Base-by-base conservation (phyloP, 2,888 invertebrate genomes). In the Tipula lateralis region DNA sequence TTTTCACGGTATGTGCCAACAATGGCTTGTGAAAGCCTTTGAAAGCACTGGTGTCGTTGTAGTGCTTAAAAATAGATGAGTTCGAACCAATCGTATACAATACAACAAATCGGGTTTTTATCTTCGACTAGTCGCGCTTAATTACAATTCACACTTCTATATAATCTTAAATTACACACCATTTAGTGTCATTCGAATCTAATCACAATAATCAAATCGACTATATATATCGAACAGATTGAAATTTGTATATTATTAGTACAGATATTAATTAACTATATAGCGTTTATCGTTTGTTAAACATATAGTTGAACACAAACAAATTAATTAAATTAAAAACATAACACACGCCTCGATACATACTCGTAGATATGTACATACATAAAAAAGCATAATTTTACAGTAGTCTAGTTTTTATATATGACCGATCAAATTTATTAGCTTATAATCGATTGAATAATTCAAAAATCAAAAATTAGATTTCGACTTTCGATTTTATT, bases 311-410 rank as follows among this genome's bases (percentile, higher is more conserved):
- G 66, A 66, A 24, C 66, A n/a, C n/a, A 66, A 66, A 66, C 66
- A 66, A 66, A 66, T 66, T 66, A 66, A 66, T 66, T 66, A 66
- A 66, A 66, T 66, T 66, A 66, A 66, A 39, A 66, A 44, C 19
- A 66, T 66, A 24, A 66, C 66, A 66, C 66, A 66, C 66, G 66
- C 66, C 66, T 24, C 66, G 12, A 66, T n/a, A n/a, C 19, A 66
- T 66, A 66, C 66, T 19, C 24, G 66, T 66, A 24, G 5, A 5
- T 66, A 12, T 1, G 24, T 24, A 9, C 66, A 24, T 66, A 66
- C 12, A 24, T 1, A 66, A 24, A 66, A 66, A 19, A 66, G 12
- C 9, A 66, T 66, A 66, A 66, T 66, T 66, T 66, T 66, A 66
- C 66, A 66, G 66, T 66, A 66, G 66, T 66, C 66, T 66, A 66